Evolutionary conservation across 2,797 vertebrate genomes (phyloP), one percentile per base, ranked within the genome.

Genomic region (Mus minutoides): DNA sequence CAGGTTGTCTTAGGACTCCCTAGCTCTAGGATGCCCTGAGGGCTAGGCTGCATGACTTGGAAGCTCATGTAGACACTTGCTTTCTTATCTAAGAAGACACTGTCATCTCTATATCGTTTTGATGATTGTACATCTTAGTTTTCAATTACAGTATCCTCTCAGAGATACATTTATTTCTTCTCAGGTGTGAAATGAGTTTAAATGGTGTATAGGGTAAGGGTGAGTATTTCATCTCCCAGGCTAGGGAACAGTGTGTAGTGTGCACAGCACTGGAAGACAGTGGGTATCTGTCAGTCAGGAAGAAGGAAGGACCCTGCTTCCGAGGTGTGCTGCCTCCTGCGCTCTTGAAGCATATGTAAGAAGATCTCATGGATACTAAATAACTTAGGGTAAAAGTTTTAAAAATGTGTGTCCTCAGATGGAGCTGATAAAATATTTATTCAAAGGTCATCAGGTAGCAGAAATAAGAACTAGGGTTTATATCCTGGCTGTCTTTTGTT

Each of bases 181-280:
- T 95, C n/a, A 60, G 75, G 69, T 88, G 85, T 92, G 78, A 67
- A 67, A 40, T 88, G 78, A 85, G 19, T 86, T 86, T 91, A 95
- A 88, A 88, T 73, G 67, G 46, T 86, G 75, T 79, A 8, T 85
- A 88, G 58, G 9, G 79, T 49, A 92, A 79, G 22, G 71, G 49
- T 79, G 76, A 49, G 60, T 10, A 29, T 80, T 92, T 52, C 46
- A 10, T 52, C 94, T 91, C 78, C 46, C 90, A 88, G 43, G 56
- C 49, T 34, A 78, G 5, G 58, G n/a, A 84, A 88, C 24, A 79
- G 14, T 43, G 34, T 92, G 3, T 88, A 52, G 26, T 88, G 86
- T 75, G 71, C 34, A 84, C 79, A 89, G 17, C 34, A 40, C 52
- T 87, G 17, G 62, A 56, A 88, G 86, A 69, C 71, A 90, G n/a